Conservation (phyloP, 2,113 vertebrate species). For the Propithecus coquereli region DNA sequence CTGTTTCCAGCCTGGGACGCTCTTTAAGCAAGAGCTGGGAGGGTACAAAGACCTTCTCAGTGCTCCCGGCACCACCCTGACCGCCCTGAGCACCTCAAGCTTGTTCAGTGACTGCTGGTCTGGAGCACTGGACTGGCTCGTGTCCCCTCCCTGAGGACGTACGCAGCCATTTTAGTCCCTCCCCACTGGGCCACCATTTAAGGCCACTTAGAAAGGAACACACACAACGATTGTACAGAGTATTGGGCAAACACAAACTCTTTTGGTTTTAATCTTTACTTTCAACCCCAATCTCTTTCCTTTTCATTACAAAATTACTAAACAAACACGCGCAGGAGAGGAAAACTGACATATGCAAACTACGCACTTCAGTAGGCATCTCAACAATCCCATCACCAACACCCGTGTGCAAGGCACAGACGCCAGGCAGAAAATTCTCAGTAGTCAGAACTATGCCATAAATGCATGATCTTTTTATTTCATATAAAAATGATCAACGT, state of each 20-base stretch:
- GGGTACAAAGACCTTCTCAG: neutral
- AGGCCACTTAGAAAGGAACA: neutral
- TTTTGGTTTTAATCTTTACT: conserved; percentile 64
- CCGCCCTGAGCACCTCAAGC: neutral
- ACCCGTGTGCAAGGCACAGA: neutral
- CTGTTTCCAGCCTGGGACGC: neutral
- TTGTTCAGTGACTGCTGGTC: neutral
- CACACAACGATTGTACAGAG: neutral
- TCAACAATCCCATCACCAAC: neutral
- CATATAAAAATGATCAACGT: conserved; percentile 74
- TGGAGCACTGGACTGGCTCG: neutral
- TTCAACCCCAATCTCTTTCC: conserved; percentile 29
- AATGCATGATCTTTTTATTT: conserved; percentile 77
- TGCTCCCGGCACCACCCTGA: neutral
- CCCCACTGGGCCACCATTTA: accelerated
- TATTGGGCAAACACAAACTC: conserved; percentile 3
- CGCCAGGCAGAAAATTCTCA: neutral
- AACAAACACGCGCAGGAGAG: neutral
- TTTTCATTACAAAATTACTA: conserved; percentile 44
- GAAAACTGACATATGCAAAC: neutral
- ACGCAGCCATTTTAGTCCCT: accelerated
- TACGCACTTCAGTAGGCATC: neutral
- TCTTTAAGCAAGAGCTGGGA: neutral
- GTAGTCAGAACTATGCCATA: conserved; percentile 29
- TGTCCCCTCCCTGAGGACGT: neutral